phyloP scores from a whole-genome alignment of 2,113 vertebrate genomes.

The Boleophthalmus pectinirostris region DNA sequence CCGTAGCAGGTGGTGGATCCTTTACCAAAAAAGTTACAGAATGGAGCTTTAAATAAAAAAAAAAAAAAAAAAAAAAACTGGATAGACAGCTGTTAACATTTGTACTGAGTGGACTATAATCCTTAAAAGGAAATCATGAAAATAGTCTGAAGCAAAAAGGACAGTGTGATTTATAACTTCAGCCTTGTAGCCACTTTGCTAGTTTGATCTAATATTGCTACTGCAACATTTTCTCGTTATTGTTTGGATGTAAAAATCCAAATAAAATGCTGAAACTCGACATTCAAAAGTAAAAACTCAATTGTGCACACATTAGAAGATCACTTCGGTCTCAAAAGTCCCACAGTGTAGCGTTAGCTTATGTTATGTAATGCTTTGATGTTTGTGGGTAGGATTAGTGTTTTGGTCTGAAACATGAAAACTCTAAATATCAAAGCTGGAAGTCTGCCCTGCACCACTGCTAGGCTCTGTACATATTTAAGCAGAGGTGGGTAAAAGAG shows the following conservation, averaged over 20 bases:
- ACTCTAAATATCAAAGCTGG: conserved; percentile 52
- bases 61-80: not conserved
- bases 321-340: conserved; percentile 8
- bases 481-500: conserved; percentile 6
- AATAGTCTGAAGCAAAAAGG: not conserved
- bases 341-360: conserved; percentile 40
- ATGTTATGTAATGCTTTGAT: conserved; percentile 59
- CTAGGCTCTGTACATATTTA: conserved; percentile 21
- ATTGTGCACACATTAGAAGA: not conserved
- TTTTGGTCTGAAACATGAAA: conserved; percentile 50
- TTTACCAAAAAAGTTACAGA: no score
- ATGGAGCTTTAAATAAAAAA: no score
- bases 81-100: not conserved
- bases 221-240: not conserved
- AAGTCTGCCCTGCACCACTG: conserved; percentile 38
- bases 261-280: not conserved
- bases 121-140: not conserved
- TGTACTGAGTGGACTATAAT: not conserved
- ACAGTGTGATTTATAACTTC: not conserved
- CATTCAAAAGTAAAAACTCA: not conserved
- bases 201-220: not conserved
- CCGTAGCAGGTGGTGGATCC: no score
- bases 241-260: not conserved
- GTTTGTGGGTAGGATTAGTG: conserved; percentile 58
- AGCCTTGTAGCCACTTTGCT: not conserved